Percentiles rank a stretch among this genome's conserved stretches.
Evolutionary conservation across 2,888 invertebrate genomes (phyloP).

Genomic region (Glyphotaelius pellucidus): DNA sequence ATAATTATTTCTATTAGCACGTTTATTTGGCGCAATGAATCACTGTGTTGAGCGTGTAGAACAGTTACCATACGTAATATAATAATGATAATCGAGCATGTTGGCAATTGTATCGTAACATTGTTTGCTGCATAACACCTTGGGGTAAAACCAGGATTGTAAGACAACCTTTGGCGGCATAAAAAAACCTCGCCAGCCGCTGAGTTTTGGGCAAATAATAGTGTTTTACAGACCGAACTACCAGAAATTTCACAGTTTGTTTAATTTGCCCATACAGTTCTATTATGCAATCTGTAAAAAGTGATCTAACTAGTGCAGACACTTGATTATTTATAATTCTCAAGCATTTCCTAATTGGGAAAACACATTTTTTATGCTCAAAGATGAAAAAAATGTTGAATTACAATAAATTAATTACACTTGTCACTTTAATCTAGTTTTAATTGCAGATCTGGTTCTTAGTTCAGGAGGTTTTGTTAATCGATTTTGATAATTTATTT

Average conservation of each 20-base stretch:
- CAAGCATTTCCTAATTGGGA: constrained; percentile 13
- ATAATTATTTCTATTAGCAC: not conserved
- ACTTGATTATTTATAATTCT: not conserved
- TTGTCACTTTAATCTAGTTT: not conserved
- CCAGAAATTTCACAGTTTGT: constrained; percentile 16
- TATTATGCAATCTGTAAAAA: constrained; percentile 6
- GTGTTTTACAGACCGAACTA: not conserved
- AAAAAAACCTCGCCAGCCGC: constrained; percentile 22
- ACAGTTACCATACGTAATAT: not conserved
- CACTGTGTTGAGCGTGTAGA: not conserved
- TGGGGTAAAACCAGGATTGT: constrained; percentile 36
- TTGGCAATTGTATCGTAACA: not conserved
- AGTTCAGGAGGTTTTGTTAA: not conserved
- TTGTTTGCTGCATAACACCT: constrained; percentile 24
- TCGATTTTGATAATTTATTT: not conserved
- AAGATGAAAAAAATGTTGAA: not conserved
- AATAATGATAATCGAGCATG: not conserved
- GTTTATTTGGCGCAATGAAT: not conserved
- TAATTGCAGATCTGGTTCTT: not conserved
- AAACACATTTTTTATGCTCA: constrained; percentile 20
- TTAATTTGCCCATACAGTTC: not conserved
- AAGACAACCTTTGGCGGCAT: constrained; percentile 31
- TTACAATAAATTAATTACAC: not conserved
- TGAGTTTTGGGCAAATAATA: not conserved
- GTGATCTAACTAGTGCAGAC: not conserved